Percentiles rank a stretch among this genome's conserved stretches.
These are phyloP conservation scores for Pteruthius melanotis DNA, from an alignment of 2,113 vertebrate species.

Conservation along the genomic window DNA sequence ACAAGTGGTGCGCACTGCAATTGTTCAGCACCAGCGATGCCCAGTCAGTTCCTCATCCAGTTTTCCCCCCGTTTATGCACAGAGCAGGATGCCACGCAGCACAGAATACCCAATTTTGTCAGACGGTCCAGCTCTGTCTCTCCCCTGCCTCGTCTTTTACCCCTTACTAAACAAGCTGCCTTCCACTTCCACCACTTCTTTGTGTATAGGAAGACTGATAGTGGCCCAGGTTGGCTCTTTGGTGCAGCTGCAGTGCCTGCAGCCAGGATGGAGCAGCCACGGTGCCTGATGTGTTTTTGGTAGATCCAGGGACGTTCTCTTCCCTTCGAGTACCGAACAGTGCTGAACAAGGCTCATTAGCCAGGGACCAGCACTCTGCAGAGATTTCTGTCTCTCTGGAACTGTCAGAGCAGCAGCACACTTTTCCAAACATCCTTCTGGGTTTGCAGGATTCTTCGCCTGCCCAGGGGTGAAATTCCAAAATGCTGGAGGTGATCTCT, in stretches of 20 bases:
- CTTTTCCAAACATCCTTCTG: accelerated
- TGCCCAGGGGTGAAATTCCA: background rate
- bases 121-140: background rate
- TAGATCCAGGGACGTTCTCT: background rate
- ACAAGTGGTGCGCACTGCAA: background rate
- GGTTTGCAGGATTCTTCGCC: no score
- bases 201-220: accelerated
- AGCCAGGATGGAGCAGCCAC: background rate
- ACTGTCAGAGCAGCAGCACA: background rate
- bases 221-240: accelerated
- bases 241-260: background rate
- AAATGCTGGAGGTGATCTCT: accelerated
- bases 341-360: accelerated
- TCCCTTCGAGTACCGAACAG: no score
- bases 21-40: accelerated
- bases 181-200: background rate
- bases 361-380: accelerated
- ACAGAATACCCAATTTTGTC: accelerated
- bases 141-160: background rate
- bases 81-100: background rate
- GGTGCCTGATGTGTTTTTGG: accelerated
- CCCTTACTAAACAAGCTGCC: no score
- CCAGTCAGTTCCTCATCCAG: background rate
- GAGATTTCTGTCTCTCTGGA: background rate
- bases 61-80: no score